Evolutionary conservation across 2,797 vertebrate genomes (phyloP).

Genomic region (Lagocephalus sceleratus): DNA sequence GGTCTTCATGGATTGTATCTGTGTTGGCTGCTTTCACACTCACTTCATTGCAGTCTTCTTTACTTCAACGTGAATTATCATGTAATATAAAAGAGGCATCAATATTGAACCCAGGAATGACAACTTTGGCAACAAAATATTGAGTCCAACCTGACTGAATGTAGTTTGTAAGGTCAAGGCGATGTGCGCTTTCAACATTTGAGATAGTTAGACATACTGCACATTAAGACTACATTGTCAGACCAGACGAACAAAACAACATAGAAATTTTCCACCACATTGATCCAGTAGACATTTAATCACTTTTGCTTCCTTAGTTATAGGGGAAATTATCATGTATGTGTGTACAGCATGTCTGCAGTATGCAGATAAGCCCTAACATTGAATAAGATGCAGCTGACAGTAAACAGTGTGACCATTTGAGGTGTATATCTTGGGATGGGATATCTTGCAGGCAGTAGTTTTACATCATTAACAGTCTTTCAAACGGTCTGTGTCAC

Average conservation of each 20-base stretch:
- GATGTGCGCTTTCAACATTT: neutral
- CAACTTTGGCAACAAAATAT: no score
- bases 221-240: constrained; percentile 14
- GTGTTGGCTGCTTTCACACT: no score
- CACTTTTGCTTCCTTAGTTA: constrained; percentile 39
- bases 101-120: no score
- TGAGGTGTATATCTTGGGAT: constrained; percentile 61
- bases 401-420: constrained; percentile 52
- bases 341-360: constrained; percentile 54
- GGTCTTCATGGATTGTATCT: no score
- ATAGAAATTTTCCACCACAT: constrained; percentile 28
- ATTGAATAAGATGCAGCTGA: constrained; percentile 59
- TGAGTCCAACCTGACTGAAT: constrained; percentile 12
- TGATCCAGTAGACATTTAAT: constrained; percentile 31
- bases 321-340: constrained; percentile 60
- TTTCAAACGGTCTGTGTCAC: constrained; percentile 34
- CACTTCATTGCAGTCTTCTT: no score
- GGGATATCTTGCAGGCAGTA: constrained; percentile 54
- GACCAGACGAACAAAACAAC: constrained; percentile 23
- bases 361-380: constrained; percentile 67
- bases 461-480: constrained; percentile 50
- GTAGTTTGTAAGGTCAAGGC: constrained; percentile 25
- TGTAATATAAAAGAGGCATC: no score
- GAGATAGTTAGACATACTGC: no score
- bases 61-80: no score